phyloP scores from a whole-genome alignment of 2,113 vertebrate genomes.

The Protobothrops flavoviridis region DNA sequence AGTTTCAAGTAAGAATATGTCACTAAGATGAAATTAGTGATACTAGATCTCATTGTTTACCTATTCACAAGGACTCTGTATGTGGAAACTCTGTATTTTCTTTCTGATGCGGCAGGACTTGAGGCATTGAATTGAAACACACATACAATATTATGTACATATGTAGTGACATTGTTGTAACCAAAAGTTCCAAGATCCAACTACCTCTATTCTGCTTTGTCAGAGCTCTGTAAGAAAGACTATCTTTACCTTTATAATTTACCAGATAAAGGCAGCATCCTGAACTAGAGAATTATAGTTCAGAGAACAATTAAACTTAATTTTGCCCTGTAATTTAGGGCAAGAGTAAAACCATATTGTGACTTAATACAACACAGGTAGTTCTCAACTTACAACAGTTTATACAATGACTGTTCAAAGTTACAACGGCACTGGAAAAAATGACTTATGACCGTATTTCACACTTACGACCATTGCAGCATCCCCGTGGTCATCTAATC shows the following conservation, averaged over 20 bases:
- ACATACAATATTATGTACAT: not conserved
- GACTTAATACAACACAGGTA: no score
- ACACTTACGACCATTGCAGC: no score
- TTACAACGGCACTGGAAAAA: no score
- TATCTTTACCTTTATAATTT: not conserved
- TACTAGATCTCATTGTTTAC: not conserved
- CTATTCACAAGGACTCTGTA: not conserved
- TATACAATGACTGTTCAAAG: no score
- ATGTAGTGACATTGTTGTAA: not conserved
- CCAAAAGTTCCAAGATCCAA: not conserved
- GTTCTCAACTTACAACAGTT: no score
- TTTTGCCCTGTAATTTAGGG: no score
- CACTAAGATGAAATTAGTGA: not conserved
- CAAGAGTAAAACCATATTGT: no score
- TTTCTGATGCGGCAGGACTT: not conserved
- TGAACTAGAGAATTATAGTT: not conserved
- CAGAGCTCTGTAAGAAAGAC: not conserved
- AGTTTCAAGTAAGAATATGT: constrained; percentile 10
- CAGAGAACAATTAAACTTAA: not conserved
- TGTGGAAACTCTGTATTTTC: not conserved
- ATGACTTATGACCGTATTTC: no score
- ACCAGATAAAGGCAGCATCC: not conserved
- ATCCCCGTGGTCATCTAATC: no score
- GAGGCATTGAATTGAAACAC: not conserved
- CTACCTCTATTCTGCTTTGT: not conserved